These are phyloP conservation scores for Sclerurus mexicanus DNA, from an alignment of 2,113 vertebrate species.

Conservation along the genomic window DNA sequence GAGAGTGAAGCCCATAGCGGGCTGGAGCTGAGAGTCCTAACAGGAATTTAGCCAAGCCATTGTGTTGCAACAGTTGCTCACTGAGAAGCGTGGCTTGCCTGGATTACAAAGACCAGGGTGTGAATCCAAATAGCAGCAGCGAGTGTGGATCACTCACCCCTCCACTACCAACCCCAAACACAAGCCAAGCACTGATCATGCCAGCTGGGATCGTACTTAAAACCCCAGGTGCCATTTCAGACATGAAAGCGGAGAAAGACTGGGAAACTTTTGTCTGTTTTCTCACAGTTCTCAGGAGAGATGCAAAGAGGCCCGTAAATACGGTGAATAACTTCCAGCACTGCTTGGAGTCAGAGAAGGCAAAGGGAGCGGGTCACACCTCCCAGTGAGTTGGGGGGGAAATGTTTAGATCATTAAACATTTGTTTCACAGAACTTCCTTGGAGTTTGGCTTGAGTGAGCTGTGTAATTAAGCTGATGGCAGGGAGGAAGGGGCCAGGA, in stretches of 20 bases:
- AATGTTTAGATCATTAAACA: background rate
- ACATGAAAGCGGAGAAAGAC: background rate
- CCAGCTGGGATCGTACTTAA: background rate
- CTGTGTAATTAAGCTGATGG: background rate
- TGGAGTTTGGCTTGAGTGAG: background rate
- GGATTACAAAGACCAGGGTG: background rate
- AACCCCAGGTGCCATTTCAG: background rate
- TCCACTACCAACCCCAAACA: background rate
- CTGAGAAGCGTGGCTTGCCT: background rate
- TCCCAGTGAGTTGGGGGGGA: background rate
- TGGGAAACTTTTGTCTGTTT: background rate
- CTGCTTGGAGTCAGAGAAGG: background rate
- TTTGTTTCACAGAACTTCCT: background rate
- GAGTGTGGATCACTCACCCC: rapidly evolving
- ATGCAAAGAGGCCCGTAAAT: background rate
- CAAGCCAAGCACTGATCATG: background rate
- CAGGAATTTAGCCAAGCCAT: background rate
- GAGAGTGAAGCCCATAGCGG: background rate
- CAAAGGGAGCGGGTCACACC: background rate
- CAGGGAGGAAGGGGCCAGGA: background rate
- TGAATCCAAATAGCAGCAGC: background rate
- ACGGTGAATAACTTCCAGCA: background rate
- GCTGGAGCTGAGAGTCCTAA: background rate
- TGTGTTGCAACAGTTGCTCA: background rate
- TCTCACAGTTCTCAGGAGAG: background rate